Evolutionary conservation across 2,888 invertebrate species (phyloP), one percentile per base, ranked within the genome.

Genomic region (Agrypnus murinus): DNA sequence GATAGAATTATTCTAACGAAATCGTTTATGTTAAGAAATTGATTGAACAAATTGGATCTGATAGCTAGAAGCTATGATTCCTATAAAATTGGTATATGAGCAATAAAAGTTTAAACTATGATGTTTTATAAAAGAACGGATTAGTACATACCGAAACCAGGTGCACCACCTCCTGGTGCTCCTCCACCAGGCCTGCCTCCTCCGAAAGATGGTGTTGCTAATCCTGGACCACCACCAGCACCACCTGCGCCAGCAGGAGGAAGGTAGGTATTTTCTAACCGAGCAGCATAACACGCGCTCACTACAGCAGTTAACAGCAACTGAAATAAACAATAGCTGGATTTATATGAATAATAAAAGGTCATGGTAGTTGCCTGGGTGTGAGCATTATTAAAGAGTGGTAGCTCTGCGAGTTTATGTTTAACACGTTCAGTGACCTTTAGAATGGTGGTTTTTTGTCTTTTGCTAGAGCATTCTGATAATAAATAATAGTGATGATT

Each of bases 191-290:
- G 12, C 14, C 83, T 74, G 6, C 72, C 74, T 3, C 76, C 77
- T 8, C 75, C 76, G 19, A 78, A 79, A 34, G 77, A 77, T 12
- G 78, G 78, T 75, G 85, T 80, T 59, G 80, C 78, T 72, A 86
- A 78, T 31, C 85, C 86, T 57, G 84, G 84, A 38, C 87, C 86
- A 55, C 86, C 86, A n/a, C 86, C 86, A 34, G 86, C 82, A 17
- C 81, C 80, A 25, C 85, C 79, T 19, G 86, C 89, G 75, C 86
- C 86, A 8, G 87, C 84, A 19, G 89, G 90, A 6, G 90, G 90
- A 71, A 90, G 80, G 76, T 90, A 90, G 66, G 87, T 88, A 80
- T 88, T 90, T 72, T 89, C 89, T 75, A 90, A 81, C 66, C 87
- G 86, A 59, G 86, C 87, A 53, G 88, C 87, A 55, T 85, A 84